These are phyloP conservation scores for Percopsis transmontana DNA, from an alignment of 2,113 vertebrate genomes.

Conservation along the genomic window DNA sequence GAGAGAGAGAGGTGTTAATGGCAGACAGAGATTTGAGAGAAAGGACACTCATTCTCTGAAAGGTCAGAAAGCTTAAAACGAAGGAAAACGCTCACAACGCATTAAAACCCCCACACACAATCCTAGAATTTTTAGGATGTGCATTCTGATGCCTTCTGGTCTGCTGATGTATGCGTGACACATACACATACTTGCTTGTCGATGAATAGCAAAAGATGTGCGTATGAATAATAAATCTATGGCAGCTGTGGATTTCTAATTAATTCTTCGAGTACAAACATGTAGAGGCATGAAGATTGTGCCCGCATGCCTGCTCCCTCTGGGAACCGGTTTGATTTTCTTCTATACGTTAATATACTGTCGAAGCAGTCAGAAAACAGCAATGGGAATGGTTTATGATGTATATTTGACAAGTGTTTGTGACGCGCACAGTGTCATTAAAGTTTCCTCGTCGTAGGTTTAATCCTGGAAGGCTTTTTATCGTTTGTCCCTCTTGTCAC, in stretches of 20 bases:
- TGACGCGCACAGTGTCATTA: conserved; percentile 40
- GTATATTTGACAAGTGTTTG: conserved; percentile 64
- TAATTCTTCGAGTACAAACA: conserved; percentile 73
- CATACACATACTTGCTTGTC: conserved; percentile 40
- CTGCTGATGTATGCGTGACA: conserved; percentile 53
- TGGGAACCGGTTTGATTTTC: conserved; percentile 57
- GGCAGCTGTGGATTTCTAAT: conserved; percentile 76
- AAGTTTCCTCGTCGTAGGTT: conserved; percentile 26
- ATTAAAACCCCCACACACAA: neutral
- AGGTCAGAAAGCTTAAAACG: neutral
- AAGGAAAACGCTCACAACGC: neutral
- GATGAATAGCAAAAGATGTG: conserved; percentile 50
- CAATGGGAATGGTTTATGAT: conserved; percentile 41
- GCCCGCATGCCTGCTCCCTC: conserved; percentile 43
- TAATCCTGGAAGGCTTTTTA: conserved; percentile 15
- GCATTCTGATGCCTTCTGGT: conserved; percentile 2
- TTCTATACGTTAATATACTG: conserved; percentile 58
- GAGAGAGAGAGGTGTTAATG: neutral
- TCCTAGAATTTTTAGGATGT: neutral
- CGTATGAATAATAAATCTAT: conserved; percentile 73
- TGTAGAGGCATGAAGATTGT: conserved; percentile 65
- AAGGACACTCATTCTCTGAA: neutral
- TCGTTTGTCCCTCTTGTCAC: neutral
- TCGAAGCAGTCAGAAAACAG: conserved; percentile 54
- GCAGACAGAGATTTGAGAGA: neutral